Evolutionary conservation across 2,888 invertebrate species (phyloP).

Genomic region (Caenorhabditis japonica): DNA sequence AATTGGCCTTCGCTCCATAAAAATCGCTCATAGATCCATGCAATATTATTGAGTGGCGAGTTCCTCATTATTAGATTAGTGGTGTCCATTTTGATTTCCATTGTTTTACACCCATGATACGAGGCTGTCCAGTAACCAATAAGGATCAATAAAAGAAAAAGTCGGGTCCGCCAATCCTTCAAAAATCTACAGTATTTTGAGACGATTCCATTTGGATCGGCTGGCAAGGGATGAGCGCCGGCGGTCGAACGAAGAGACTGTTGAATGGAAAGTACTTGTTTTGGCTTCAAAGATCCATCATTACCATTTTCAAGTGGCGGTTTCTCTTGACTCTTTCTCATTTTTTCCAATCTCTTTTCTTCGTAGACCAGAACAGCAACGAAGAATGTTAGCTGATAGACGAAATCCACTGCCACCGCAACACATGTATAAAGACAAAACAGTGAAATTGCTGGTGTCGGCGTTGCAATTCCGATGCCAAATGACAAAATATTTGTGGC

Average conservation of each 20-base stretch:
- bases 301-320: slow-evolving; percentile 11
- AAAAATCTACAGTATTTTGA: slow-evolving; percentile 61
- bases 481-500: slow-evolving; percentile 70
- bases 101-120: slow-evolving; percentile 58
- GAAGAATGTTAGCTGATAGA: slow-evolving; percentile 70
- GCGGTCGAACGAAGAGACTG: slow-evolving; percentile 32
- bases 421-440: slow-evolving; percentile 69
- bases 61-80: slow-evolving; percentile 67
- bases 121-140: slow-evolving; percentile 62
- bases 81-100: slow-evolving; percentile 70
- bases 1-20: slow-evolving; percentile 69
- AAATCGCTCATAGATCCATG: slow-evolving; percentile 65
- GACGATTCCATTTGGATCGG: slow-evolving; percentile 62
- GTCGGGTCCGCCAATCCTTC: slow-evolving; percentile 55
- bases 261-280: slow-evolving; percentile 33
- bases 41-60: slow-evolving; percentile 61
- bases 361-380: slow-evolving; percentile 66
- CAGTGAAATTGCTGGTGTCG: slow-evolving; percentile 67
- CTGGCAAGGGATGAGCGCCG: slow-evolving; percentile 46
- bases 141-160: slow-evolving; percentile 50
- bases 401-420: slow-evolving; percentile 64
- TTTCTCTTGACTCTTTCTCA: slow-evolving; percentile 9
- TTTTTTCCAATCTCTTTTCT: slow-evolving; percentile 51
- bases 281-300: background rate
- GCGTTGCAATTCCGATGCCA: slow-evolving; percentile 64